Evolutionary conservation across 2,888 invertebrate genomes (phyloP), one percentile per base, ranked within the genome.

Genomic region (Microctonus hyperodae): DNA sequence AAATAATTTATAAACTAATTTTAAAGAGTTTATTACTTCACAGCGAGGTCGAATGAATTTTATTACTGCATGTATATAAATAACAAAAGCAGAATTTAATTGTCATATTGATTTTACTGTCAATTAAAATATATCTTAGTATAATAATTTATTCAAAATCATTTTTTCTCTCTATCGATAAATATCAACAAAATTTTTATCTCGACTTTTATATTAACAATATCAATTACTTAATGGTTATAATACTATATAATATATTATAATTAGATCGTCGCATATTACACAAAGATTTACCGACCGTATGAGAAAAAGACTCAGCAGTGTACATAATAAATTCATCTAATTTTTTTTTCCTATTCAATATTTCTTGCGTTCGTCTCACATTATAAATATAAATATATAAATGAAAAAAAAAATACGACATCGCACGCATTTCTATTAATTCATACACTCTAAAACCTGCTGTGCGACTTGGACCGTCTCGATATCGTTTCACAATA

Each of bases 261-360:
- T 59, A 59, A 59, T 59, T 59, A 59, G 44, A 3, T 59, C 59
- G 59, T 40, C 37, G 48, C 44, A 59, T 28, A 40, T 59, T 44
- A 48, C 59, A 44, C 59, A 59, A 48, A 59, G 59, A 48, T 28
- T n/a, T n/a, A 48, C 59, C 59, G 59, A 44, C 44, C 16, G 31
- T 25, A 28, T 28, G 37, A 28, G 31, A 59, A 57, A 37, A 59
- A 48, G 25, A 25, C 1, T 28, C 16, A 25, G 44, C 31, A 22
- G 55, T 16, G 55, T 16, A 55, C 31, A n/a, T n/a, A n/a, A 55
- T 16, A 28, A 20, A 55, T 55, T 31, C 55, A 31, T 31, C 1
- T n/a, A 28, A 55, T 31, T 13, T 31, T n/a, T 31, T 28, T 33
- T 16, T 56, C 33, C 33, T 56, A 33, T 56, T 56, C 16, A n/a